Evolutionary conservation across 2,113 vertebrate genomes (phyloP).

Genomic region (Nothobranchius kuhntae): DNA sequence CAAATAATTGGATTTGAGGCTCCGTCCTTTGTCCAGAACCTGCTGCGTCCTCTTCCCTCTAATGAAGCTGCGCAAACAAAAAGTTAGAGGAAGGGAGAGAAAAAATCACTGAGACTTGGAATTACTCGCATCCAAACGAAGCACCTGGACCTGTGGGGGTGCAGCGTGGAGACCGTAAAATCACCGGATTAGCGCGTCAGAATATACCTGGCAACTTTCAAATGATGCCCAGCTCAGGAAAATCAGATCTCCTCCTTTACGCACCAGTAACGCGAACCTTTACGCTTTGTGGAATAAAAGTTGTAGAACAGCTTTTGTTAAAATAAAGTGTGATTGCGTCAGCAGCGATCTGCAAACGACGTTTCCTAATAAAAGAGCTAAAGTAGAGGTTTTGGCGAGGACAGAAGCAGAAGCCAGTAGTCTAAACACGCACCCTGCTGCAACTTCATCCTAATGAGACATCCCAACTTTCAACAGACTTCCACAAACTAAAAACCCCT

Average conservation of each 20-base stretch:
- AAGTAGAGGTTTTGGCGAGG: slow-evolving; percentile 81
- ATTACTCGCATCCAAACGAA: slow-evolving; percentile 49
- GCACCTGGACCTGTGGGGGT: slow-evolving; percentile 45
- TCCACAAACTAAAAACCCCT: slow-evolving; percentile 79
- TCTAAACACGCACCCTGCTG: slow-evolving; percentile 48
- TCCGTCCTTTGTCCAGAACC: slow-evolving; percentile 63
- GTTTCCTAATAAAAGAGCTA: slow-evolving; percentile 9
- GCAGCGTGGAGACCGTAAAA: slow-evolving; percentile 43
- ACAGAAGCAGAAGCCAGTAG: slow-evolving; percentile 69
- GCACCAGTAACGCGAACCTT: background rate
- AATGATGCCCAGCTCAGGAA: slow-evolving; percentile 15
- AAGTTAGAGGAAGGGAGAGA: slow-evolving; percentile 46
- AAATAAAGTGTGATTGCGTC: too few relatives aligned
- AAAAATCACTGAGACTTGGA: slow-evolving; percentile 44
- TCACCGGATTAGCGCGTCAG: slow-evolving; percentile 11
- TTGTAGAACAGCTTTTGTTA: too few relatives aligned
- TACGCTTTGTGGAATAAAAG: background rate
- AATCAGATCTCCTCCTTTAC: background rate
- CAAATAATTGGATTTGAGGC: slow-evolving; percentile 56
- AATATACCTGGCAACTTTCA: slow-evolving; percentile 61
- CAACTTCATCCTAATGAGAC: slow-evolving; percentile 81
- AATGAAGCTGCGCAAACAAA: slow-evolving; percentile 41
- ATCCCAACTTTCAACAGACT: slow-evolving; percentile 84
- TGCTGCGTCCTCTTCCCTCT: slow-evolving; percentile 47
- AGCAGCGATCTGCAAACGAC: too few relatives aligned